Evolutionary conservation across 2,888 invertebrate species (phyloP).

Genomic region (Rotaria socialis): DNA sequence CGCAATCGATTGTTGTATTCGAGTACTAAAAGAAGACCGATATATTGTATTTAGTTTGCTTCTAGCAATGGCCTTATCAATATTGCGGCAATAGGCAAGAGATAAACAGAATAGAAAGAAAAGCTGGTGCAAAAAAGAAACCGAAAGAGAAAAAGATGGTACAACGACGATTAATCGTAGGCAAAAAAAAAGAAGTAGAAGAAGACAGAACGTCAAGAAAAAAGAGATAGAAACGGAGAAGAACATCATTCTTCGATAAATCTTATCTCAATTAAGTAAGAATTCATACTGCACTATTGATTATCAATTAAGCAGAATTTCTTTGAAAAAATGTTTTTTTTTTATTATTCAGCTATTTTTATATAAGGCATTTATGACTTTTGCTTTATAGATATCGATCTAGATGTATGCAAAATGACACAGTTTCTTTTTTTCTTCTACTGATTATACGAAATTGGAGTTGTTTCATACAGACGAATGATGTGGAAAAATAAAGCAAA

Average conservation of each 20-base stretch:
- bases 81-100: not conserved
- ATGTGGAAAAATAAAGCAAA: not conserved
- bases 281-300: not conserved
- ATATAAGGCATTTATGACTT: not conserved
- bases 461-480: not conserved
- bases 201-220: no score
- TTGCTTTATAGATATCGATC: not conserved
- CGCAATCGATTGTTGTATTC: not conserved
- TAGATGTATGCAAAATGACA: not conserved
- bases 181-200: not conserved
- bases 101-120: not conserved
- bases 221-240: no score
- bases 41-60: not conserved
- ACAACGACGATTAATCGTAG: not conserved
- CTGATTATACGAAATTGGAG: not conserved
- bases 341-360: not conserved
- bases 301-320: no score
- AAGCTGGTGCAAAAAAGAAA: not conserved
- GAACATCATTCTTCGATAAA: no score
- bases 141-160: not conserved
- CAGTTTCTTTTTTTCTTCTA: not conserved
- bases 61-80: slow-evolving; percentile 2
- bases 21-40: not conserved
- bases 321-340: not conserved
- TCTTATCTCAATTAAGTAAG: not conserved